A percentile compares a stretch with the other conserved stretches of the same genome.
phyloP scores from a whole-genome alignment of 2,113 vertebrate species.

The Myiozetetes cayanensis region DNA sequence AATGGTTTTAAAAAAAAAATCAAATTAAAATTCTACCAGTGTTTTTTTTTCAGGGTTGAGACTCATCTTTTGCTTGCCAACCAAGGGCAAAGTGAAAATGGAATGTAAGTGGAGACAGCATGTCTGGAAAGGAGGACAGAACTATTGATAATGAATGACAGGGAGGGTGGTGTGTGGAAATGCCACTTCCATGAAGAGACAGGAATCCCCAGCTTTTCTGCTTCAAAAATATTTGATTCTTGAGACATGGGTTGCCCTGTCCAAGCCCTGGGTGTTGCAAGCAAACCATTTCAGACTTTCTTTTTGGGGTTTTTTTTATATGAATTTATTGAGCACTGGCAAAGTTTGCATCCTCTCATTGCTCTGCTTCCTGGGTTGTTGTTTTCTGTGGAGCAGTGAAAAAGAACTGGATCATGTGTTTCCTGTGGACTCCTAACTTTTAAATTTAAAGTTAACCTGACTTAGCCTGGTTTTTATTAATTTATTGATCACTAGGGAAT shows the following conservation, averaged over 20 bases:
- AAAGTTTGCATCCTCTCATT: background rate
- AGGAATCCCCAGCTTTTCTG: background rate
- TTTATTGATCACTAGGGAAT: background rate
- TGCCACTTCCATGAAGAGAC: background rate
- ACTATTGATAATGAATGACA: background rate
- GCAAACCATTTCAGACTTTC: background rate
- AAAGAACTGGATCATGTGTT: background rate
- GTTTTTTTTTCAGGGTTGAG: background rate
- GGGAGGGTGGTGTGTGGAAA: background rate
- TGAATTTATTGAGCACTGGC: background rate
- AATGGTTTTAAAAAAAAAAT: background rate
- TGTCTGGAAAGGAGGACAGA: background rate
- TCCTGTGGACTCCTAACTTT: background rate
- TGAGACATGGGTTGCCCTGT: rapidly evolving
- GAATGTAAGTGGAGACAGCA: background rate
- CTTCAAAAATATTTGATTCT: background rate
- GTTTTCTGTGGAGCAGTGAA: background rate
- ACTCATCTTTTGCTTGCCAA: background rate
- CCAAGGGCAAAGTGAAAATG: background rate
- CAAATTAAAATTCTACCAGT: background rate
- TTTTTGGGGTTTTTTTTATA: background rate
- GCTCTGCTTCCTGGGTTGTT: background rate
- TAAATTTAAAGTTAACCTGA: background rate
- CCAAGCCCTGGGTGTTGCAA: background rate
- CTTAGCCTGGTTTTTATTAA: background rate